phyloP scores from a whole-genome alignment of 2,113 vertebrate species.

The Chauna torquata region DNA sequence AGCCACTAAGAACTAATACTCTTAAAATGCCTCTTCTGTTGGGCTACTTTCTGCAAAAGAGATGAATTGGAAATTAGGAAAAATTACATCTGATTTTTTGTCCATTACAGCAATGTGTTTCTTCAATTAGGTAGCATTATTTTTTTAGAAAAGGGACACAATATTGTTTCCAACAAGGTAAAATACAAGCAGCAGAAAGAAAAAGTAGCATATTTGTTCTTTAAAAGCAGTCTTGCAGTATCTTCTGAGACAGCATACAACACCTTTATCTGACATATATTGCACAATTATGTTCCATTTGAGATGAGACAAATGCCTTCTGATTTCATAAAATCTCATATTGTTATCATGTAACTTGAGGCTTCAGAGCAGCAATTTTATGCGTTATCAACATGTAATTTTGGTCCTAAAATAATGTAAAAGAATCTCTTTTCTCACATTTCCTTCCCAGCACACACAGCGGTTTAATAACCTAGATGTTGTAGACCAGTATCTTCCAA shows the following conservation, averaged over 20 bases:
- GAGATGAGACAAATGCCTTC: neutral
- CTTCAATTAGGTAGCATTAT: neutral
- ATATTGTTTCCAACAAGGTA: neutral
- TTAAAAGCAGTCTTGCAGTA: neutral
- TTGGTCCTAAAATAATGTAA: neutral
- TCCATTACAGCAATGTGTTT: neutral
- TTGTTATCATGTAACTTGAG: neutral
- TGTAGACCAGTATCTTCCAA: rapidly evolving
- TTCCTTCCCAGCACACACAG: neutral
- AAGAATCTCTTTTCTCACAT: neutral
- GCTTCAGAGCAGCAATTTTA: neutral
- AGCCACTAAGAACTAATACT: neutral
- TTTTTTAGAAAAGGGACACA: neutral
- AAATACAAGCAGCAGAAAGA: neutral
- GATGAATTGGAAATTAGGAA: neutral
- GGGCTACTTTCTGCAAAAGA: neutral
- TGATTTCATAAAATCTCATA: neutral
- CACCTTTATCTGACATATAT: neutral
- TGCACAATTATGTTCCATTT: neutral
- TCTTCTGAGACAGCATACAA: neutral
- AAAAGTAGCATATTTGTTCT: neutral
- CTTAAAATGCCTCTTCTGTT: neutral
- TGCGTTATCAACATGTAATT: neutral
- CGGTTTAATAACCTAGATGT: neutral
- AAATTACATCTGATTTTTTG: neutral